Base-by-base conservation (phyloP, 2,113 vertebrate species). In the Sialia sialis region DNA sequence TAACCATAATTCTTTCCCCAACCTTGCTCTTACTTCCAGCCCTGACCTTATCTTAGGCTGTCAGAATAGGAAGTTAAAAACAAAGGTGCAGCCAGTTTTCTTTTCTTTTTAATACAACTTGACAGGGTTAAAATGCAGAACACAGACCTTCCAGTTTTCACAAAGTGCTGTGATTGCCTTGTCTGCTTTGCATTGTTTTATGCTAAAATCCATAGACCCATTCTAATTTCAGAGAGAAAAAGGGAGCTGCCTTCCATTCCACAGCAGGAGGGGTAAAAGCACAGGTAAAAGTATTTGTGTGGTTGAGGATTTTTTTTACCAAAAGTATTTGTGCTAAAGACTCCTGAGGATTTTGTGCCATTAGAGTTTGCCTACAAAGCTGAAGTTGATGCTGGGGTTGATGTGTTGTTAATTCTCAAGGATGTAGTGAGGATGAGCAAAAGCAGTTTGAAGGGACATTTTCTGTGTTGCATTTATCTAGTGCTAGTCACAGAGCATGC, bases 11-110 rank as follows among this genome's bases (percentile, higher is more conserved):
- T 91, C 64, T 89, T 87, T 68, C 58, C 38, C 15, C 27, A 87
- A 78, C 70, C 92, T 94, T 94, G 74, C n/a, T 87, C 27, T 68
- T 79, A 25, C 17, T 38, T 36, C n/a, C 32, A 78, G 43, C 93
- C 77, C 77, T 95, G 80, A 95, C 84, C 87, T 78, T 75, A 59
- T 64, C 48, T 19, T 51, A 64, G 32, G 8, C 63, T 74, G 46
- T 64, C 44, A 80, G 67, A 85, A 79, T 60, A 87, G 58, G 66
- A 60, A 16, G 59, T 70, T 82, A 39, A 72, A 92, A 75, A 58
- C 39, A 91, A 87, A 79, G 55, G 51, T 46, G 30, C 11, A 54
- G 43, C n/a, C 39, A 67, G 13, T 69, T 83, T 89, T 9, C 10
- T 66, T 69, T 90, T 43, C 6, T 26, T 79, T 44, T 51, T 44